Percentiles rank a stretch among this genome's conserved stretches.
Evolutionary conservation across 2,888 invertebrate genomes (phyloP).

Genomic region (Tenthredo notha): DNA sequence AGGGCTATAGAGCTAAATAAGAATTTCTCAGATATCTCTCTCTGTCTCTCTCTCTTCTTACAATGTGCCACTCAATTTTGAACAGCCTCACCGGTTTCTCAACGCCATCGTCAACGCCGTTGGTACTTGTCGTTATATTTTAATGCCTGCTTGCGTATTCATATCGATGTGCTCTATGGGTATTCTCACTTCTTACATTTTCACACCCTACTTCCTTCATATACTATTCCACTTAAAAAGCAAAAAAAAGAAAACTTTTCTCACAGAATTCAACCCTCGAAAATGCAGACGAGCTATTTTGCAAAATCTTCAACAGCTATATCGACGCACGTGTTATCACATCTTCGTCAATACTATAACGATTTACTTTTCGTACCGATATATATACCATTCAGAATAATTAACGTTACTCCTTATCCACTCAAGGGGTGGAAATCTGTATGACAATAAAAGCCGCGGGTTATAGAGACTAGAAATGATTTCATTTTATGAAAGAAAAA

Average conservation of each 20-base stretch:
- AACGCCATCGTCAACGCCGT: background rate
- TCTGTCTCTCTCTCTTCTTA: background rate
- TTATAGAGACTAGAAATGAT: background rate
- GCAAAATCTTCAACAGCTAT: background rate
- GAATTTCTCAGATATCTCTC: background rate
- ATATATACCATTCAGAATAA: background rate
- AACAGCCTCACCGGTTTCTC: constrained; percentile 25
- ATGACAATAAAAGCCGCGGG: background rate
- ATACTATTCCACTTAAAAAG: background rate
- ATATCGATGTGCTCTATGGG: constrained; percentile 45
- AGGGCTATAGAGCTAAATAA: background rate
- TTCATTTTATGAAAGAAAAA: background rate
- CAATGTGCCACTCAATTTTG: constrained; percentile 43
- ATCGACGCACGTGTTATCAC: background rate
- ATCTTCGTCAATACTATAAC: background rate
- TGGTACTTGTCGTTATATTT: constrained; percentile 44
- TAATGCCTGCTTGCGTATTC: constrained; percentile 50
- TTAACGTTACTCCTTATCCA: background rate
- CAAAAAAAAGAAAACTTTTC: too few relatives aligned
- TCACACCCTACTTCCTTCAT: background rate
- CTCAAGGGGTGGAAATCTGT: background rate
- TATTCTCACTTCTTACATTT: background rate
- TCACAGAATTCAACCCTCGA: background rate
- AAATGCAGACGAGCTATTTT: background rate
- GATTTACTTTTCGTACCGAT: background rate